These are phyloP conservation scores for Chymomyza fuscimana DNA, from an alignment of 2,888 invertebrate species.

Conservation along the genomic window DNA sequence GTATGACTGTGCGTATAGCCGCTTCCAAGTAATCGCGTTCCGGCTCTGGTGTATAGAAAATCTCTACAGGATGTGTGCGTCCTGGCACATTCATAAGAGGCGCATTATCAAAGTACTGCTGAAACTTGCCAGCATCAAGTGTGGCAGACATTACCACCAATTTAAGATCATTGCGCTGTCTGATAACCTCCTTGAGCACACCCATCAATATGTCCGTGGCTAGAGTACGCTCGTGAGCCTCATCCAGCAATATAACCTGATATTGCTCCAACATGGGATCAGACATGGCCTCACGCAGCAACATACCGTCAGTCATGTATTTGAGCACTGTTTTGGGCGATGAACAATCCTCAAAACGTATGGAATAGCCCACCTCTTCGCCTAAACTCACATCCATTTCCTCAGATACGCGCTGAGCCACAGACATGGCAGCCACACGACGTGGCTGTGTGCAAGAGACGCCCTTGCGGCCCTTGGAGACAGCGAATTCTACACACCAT, in stretches of 20 bases:
- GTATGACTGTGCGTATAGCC: conserved; percentile 96
- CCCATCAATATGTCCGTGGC: conserved; percentile 99
- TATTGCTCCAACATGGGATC: conserved; percentile 98
- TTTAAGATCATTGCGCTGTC: conserved; percentile 94
- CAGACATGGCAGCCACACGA: conserved; percentile 99
- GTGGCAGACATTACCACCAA: conserved; percentile 99
- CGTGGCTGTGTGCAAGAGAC: conserved; percentile 98
- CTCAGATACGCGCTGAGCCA: conserved; percentile 98
- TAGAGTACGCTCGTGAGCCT: conserved; percentile 98
- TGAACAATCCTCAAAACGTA: conserved; percentile 99
- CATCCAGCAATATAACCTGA: conserved; percentile 93
- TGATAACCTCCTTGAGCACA: conserved; percentile 95
- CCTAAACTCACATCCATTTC: conserved; percentile 98
- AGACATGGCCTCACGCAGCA: conserved; percentile 99
- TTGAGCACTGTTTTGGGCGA: conserved; percentile 96
- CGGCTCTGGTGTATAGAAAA: conserved; percentile 99
- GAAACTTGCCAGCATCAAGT: conserved; percentile 99
- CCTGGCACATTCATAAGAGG: conserved; percentile 99
- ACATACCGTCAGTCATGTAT: conserved; percentile 99
- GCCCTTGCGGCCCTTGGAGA: conserved; percentile 84
- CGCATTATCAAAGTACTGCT: conserved; percentile 98
- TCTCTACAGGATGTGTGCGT: conserved; percentile 96
- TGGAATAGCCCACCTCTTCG: conserved; percentile 96
- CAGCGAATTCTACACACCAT: conserved; percentile 91
- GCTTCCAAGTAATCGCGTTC: conserved; percentile 99